Base-by-base conservation (phyloP, 1,140 invertebrate genomes). In the Lerema accius region DNA sequence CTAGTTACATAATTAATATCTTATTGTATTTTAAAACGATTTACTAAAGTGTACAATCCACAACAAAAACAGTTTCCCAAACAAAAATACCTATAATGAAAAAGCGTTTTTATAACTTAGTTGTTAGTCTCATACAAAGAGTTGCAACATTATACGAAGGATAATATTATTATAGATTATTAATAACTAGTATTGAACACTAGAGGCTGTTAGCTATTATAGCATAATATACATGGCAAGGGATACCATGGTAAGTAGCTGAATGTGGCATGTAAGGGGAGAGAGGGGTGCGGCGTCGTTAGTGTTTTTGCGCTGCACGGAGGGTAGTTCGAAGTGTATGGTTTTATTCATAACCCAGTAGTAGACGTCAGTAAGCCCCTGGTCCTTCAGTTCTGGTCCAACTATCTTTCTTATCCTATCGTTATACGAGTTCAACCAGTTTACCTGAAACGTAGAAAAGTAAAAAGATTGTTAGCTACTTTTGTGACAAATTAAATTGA, bases 301-400 rank as follows among this genome's bases (percentile, higher is more conserved):
- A 5, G 59, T 11, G 26, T 28, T 10, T 39, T 63, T 74, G 16
- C 43, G 69, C 26, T 42, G 65, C 58, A 84, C 84, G 1, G 81
- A 77, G 14, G 80, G 80, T 11, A 74, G 73, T 11, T 79, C 77
- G n/a, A 96, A 92, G 67, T 92, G 92, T 70, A 93, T 86, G 5
- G 96, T 96, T 80, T 96, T 95, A 66, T 94, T 93, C 93, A 95
- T 94, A 94, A 97, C 94, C 96, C 96, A 97, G 60, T 94, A 93
- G 81, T 95, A 96, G 0, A 93, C 95, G 61, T 93, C 92, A 81
- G 93, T 94, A 67, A 93, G 92, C 1, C 92, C 92, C 79, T 94
- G 93, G 37, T 82, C 92, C 71, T 95, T 95, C 9, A 97, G 87
- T 75, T 96, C 95, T 3, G 92, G 88, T 0, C 96, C 96, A 0